These are phyloP conservation scores for Iselma pallidipennis DNA, from an alignment of 2,888 invertebrate species.

Conservation along the genomic window DNA sequence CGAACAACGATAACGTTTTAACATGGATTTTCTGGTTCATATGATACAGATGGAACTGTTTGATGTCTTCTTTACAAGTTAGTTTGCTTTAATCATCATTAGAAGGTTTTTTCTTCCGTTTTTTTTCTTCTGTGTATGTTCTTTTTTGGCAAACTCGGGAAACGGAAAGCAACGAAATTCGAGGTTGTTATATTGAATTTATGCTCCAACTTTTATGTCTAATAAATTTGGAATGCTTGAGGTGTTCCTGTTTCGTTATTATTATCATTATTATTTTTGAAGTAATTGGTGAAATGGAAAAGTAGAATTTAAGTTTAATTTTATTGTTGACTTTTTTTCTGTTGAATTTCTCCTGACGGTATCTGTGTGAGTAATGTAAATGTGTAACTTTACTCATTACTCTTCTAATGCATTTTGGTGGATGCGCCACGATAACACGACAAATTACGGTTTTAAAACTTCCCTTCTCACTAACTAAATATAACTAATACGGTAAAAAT, in stretches of 20 bases:
- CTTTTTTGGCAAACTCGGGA: background rate
- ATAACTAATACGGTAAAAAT: background rate
- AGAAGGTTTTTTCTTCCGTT: background rate
- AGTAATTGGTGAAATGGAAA: background rate
- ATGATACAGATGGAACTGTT: background rate
- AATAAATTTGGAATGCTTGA: background rate
- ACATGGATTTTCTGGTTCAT: background rate
- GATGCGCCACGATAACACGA: background rate
- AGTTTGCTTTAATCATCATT: background rate
- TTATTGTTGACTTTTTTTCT: background rate
- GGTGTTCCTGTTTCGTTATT: too few species aligned
- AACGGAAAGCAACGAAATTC: background rate
- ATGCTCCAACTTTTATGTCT: background rate
- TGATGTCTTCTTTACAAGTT: background rate
- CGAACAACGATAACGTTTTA: slow-evolving; percentile 5
- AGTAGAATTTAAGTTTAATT: background rate
- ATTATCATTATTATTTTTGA: background rate
- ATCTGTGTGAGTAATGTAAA: background rate
- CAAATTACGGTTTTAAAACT: background rate
- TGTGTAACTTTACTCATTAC: background rate
- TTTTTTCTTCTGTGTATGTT: too few species aligned
- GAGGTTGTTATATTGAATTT: background rate
- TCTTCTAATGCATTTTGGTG: background rate
- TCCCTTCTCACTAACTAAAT: background rate
- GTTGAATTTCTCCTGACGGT: background rate